Conservation (phyloP, 2,888 invertebrate species). For the Apotomis betuletana region DNA sequence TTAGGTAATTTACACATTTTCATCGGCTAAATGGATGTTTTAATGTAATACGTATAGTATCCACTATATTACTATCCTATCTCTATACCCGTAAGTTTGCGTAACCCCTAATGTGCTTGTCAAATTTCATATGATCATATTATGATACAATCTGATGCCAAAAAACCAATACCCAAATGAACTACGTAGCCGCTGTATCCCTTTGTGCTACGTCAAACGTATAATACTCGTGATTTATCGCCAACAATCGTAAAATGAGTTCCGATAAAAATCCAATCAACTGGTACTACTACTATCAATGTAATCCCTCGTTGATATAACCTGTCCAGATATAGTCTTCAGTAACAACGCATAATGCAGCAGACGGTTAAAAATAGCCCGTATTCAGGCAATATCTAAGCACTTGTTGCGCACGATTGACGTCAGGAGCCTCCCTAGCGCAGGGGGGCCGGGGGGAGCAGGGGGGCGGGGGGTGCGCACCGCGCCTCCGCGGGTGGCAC, state of each 20-base stretch:
- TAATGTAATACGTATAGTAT: no score
- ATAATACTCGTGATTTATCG: no score
- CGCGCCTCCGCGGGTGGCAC: slow-evolving; percentile 64
- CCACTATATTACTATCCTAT: no score
- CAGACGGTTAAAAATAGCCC: slow-evolving; percentile 73
- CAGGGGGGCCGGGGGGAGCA: slow-evolving; percentile 48
- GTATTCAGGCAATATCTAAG: slow-evolving; percentile 59
- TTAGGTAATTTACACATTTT: no score
- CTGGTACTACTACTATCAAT: slow-evolving; percentile 1
- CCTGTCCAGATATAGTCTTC: slow-evolving; percentile 35
- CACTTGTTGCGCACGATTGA: slow-evolving; percentile 81
- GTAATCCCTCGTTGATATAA: slow-evolving; percentile 22
- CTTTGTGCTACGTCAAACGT: background rate
- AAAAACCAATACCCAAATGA: background rate
- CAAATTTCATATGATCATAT: no score
- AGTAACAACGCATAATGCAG: slow-evolving; percentile 52
- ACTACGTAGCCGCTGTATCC: background rate
- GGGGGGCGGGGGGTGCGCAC: slow-evolving; percentile 58
- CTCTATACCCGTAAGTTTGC: no score
- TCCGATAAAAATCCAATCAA: slow-evolving; percentile 7
- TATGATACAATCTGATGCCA: no score
- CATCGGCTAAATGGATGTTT: no score
- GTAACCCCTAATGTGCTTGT: no score
- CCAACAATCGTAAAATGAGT: no score
- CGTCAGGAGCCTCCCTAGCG: slow-evolving; percentile 70